phyloP scores from a whole-genome alignment of 1,140 invertebrate species.

The Lethrus apterus region DNA sequence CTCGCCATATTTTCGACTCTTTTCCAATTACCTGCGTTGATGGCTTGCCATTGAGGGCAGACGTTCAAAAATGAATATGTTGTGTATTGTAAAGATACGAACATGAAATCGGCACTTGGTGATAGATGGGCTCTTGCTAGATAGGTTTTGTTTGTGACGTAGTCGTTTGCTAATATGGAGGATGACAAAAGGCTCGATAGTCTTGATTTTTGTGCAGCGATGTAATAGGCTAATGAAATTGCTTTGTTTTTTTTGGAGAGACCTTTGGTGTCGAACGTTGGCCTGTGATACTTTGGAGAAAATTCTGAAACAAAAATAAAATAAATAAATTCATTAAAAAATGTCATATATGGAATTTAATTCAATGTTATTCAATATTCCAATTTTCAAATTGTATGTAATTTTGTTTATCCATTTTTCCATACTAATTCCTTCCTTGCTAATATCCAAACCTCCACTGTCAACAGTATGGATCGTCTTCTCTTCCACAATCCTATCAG shows the following conservation, averaged over 20 bases:
- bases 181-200: slow-evolving; percentile 38
- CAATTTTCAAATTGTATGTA: too few relatives aligned
- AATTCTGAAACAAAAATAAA: slow-evolving; percentile 2
- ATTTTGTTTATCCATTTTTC: too few relatives aligned
- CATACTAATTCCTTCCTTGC: too few relatives aligned
- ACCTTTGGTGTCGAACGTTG: slow-evolving; percentile 32
- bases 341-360: too few relatives aligned
- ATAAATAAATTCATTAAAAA: not conserved
- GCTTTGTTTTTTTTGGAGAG: slow-evolving; percentile 19
- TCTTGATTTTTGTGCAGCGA: slow-evolving; percentile 31
- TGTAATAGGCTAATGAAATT: slow-evolving; percentile 24
- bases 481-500: too few relatives aligned
- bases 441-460: too few relatives aligned
- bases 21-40: slow-evolving; percentile 48
- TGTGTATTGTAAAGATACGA: slow-evolving; percentile 41
- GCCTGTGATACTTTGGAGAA: slow-evolving; percentile 16
- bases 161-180: slow-evolving; percentile 28
- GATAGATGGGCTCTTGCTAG: slow-evolving; percentile 48
- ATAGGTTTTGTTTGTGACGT: slow-evolving; percentile 36
- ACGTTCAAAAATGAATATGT: slow-evolving; percentile 50
- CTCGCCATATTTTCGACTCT: slow-evolving; percentile 40
- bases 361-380: too few relatives aligned
- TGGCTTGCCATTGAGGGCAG: slow-evolving; percentile 47
- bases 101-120: slow-evolving; percentile 48
- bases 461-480: too few relatives aligned